Evolutionary conservation across 2,888 invertebrate species (phyloP), one percentile per base, ranked within the genome.

Genomic region (Xestia ashworthii): DNA sequence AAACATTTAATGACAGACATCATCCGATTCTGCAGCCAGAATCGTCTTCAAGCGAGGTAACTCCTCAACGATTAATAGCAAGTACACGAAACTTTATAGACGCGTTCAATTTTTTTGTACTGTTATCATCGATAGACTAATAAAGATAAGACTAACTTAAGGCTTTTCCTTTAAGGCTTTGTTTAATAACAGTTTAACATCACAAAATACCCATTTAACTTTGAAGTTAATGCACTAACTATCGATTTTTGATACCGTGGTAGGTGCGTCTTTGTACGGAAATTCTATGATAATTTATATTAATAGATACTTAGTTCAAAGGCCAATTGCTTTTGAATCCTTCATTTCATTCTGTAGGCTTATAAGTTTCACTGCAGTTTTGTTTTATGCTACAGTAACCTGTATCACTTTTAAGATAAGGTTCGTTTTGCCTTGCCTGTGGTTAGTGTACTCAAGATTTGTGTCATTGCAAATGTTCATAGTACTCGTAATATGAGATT

Each of bases 251-350:
- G 64, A 76, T 83, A 69, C 62, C 84, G 86, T 82, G 83, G 46
- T 67, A 84, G 84, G 74, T 86, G 84, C 86, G 86, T 84, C 83
- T 71, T 86, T 55, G 83, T 71, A 87, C 84, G 87, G 78, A 88
- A 85, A 79, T 88, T 71, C 38, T 72, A 76, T 82, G 71, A 74
- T 82, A 83, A n/a, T n/a, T 75, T 85, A 80, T 74, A 44, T 44
- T 44, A 44, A 9, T 82, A 80, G 78, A 88, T 75, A 82, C 80
- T 84, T 74, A 73, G 71, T 83, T 78, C 71, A 88, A 88, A 87
- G 87, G 85, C 87, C 81, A 84, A 79, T 64, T 71, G 58, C 55
- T 83, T 78, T 78, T 50, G 78, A 64, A 71, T 75, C 73, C 86
- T 79, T 76, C 86, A 69, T 62, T 74, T 38, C 44, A 72, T 74